A percentile compares a stretch with the other conserved stretches of the same genome.
phyloP scores from a whole-genome alignment of 2,797 vertebrate species.

The Heterohyrax brucei region DNA sequence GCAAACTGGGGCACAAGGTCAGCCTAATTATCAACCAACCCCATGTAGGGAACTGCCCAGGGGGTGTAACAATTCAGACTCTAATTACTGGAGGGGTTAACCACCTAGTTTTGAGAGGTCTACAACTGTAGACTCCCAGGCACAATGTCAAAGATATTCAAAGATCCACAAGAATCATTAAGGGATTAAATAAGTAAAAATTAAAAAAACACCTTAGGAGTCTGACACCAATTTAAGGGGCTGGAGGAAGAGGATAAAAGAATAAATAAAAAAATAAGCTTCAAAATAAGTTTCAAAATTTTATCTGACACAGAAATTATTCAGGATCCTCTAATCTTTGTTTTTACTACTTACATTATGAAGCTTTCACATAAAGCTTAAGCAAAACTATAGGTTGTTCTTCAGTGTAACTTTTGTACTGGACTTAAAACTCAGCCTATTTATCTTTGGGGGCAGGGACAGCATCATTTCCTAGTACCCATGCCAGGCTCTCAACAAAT shows the following conservation, averaged over 20 bases:
- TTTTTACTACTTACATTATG: not conserved
- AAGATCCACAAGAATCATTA: slow-evolving; percentile 25
- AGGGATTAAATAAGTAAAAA: not conserved
- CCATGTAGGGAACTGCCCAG: not conserved
- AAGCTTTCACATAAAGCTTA: slow-evolving; percentile 38
- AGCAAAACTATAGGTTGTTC: slow-evolving; percentile 20
- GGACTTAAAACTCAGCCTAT: slow-evolving; percentile 5
- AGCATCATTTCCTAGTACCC: slow-evolving; percentile 26
- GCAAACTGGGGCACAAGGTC: not conserved
- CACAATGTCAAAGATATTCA: slow-evolving; percentile 6
- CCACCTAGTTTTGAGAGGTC: slow-evolving; percentile 27
- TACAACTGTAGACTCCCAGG: not conserved
- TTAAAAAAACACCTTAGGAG: not conserved
- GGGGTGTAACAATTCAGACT: not conserved
- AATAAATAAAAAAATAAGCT: slow-evolving; percentile 15
- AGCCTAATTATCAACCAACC: slow-evolving; percentile 7
- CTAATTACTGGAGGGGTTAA: not conserved
- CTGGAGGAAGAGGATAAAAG: slow-evolving; percentile 12
- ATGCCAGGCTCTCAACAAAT: slow-evolving; percentile 36
- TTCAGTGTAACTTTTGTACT: not conserved
- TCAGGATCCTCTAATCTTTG: not conserved
- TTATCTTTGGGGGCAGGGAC: not conserved
- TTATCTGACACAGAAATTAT: slow-evolving; percentile 29
- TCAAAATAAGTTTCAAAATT: slow-evolving; percentile 20
- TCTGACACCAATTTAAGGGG: not conserved